phyloP scores from a whole-genome alignment of 2,888 invertebrate species.

The Drosophila lutescens region DNA sequence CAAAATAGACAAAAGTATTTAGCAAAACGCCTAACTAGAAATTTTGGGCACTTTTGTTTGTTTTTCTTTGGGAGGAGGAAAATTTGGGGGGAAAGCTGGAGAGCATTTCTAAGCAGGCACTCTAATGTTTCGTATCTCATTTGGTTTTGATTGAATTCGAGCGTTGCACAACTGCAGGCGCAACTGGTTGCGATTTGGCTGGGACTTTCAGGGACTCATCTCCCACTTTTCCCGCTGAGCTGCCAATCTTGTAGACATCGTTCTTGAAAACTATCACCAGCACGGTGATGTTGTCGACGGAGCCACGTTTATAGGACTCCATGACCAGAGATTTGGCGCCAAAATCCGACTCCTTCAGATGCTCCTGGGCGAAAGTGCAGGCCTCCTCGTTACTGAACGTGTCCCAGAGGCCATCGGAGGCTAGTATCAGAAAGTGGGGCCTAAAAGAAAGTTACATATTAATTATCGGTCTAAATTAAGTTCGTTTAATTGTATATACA shows the following conservation, averaged over 20 bases:
- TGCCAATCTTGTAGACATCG: conserved; percentile 81
- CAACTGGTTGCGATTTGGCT: conserved; percentile 56
- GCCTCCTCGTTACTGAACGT: conserved; percentile 98
- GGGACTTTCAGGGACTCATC: conserved; percentile 30
- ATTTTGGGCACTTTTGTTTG: conserved; percentile 66
- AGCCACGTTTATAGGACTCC: conserved; percentile 96
- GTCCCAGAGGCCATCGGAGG: conserved; percentile 98
- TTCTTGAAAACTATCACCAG: conserved; percentile 93
- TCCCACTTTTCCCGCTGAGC: conserved; percentile 14
- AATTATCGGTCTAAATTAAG: neutral
- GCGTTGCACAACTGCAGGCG: conserved; percentile 55
- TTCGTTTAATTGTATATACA: neutral
- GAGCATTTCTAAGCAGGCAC: conserved; percentile 38
- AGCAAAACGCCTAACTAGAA: conserved; percentile 44
- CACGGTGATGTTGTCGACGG: conserved; percentile 97
- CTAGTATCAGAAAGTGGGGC: conserved; percentile 95
- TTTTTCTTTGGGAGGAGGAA: conserved; percentile 17
- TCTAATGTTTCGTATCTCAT: conserved; percentile 46
- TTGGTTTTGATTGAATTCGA: conserved; percentile 69
- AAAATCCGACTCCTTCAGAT: conserved; percentile 93
- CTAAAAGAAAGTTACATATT: conserved; percentile 54
- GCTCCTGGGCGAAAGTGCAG: conserved; percentile 93
- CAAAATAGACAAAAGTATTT: conserved; percentile 31
- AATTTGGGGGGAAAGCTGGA: conserved; percentile 22
- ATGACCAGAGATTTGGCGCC: conserved; percentile 96